These are phyloP conservation scores for Mobula birostris DNA, from an alignment of 2,113 vertebrate species.

Conservation along the genomic window DNA sequence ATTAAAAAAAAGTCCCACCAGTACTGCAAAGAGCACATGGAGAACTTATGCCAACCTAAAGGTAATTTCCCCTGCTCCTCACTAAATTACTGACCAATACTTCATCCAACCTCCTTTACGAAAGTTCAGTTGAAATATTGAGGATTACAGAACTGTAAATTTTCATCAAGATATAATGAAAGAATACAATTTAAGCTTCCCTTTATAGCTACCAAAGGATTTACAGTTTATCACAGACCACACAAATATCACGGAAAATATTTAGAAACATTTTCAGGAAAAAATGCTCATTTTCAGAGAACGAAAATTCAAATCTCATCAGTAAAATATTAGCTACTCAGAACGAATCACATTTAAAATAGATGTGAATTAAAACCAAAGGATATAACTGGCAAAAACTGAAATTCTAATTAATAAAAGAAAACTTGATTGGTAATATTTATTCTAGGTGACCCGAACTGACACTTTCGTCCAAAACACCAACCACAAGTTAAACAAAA, in stretches of 20 bases:
- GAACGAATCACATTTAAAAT: background rate
- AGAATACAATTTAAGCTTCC: background rate
- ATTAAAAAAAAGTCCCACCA: background rate
- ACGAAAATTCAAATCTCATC: background rate
- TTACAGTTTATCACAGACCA: background rate
- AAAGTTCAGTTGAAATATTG: background rate
- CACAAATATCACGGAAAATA: background rate
- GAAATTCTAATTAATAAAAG: background rate
- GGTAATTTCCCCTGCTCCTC: background rate
- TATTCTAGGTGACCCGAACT: background rate
- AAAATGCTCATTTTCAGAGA: background rate
- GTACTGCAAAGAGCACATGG: background rate
- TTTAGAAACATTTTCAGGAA: background rate
- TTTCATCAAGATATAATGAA: background rate
- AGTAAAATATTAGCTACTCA: background rate
- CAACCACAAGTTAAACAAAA: background rate
- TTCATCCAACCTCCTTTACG: background rate
- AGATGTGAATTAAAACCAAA: background rate
- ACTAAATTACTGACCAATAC: background rate
- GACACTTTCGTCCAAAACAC: background rate
- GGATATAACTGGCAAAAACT: background rate
- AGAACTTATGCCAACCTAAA: background rate
- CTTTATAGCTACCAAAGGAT: background rate
- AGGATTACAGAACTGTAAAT: background rate
- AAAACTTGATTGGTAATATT: background rate